Evolutionary conservation across 2,113 vertebrate species (phyloP).

Genomic region (Corydoras sp.): DNA sequence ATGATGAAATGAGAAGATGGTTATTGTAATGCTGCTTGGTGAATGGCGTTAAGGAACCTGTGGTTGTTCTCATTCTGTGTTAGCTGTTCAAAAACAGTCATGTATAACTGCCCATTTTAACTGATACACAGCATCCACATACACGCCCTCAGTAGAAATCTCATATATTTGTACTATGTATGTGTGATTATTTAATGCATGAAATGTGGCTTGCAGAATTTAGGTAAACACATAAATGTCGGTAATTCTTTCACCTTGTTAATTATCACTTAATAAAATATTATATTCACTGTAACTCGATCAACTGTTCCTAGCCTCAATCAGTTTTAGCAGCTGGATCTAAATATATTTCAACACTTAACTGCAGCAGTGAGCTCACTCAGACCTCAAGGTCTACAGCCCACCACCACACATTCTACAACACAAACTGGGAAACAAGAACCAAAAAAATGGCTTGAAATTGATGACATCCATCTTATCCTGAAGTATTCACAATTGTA

Average conservation of each 20-base stretch:
- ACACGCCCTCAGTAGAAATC: too few species aligned
- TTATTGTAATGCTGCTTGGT: too few species aligned
- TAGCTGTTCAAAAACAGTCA: too few species aligned
- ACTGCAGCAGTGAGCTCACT: constrained; percentile 12
- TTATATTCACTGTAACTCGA: not conserved
- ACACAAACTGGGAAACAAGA: constrained; percentile 16
- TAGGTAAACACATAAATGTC: too few species aligned
- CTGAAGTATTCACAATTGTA: constrained; percentile 17
- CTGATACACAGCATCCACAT: too few species aligned
- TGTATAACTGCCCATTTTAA: too few species aligned
- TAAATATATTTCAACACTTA: constrained; percentile 7
- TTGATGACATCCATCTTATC: constrained; percentile 21
- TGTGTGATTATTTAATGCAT: too few species aligned
- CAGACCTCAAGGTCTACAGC: constrained; percentile 16
- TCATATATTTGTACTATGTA: too few species aligned
- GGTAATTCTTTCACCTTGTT: not conserved
- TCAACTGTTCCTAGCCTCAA: not conserved
- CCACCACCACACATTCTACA: constrained; percentile 1
- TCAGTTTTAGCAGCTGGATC: constrained; percentile 11
- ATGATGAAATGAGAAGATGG: too few species aligned
- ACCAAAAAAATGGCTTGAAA: constrained; percentile 13
- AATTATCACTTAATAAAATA: not conserved
- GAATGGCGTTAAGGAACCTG: too few species aligned
- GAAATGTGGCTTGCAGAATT: too few species aligned
- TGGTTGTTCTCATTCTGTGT: too few species aligned